These are phyloP conservation scores for Cebus imitator DNA, from an alignment of 2,113 vertebrate species.

Conservation along the genomic window DNA sequence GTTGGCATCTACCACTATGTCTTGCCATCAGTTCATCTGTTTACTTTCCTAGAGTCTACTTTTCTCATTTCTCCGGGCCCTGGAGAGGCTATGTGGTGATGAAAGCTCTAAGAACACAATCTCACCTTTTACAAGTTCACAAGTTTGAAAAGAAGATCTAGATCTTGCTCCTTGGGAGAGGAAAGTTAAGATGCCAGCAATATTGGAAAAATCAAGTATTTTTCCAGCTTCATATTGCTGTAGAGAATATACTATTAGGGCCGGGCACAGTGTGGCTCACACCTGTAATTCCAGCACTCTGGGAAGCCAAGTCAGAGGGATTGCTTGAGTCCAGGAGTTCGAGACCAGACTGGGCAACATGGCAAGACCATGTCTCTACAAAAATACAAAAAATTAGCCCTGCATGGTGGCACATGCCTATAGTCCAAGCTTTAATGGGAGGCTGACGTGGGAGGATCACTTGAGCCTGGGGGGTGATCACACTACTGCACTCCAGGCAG, in stretches of 20 bases:
- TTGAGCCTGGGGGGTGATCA: too few relatives aligned
- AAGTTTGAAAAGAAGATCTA: slow-evolving; percentile 10
- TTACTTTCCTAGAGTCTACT: neutral
- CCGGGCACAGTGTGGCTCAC: too few relatives aligned
- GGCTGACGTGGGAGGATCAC: too few relatives aligned
- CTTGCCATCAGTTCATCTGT: neutral
- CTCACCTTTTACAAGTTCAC: neutral
- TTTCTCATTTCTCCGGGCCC: neutral
- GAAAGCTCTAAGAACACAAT: neutral
- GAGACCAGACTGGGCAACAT: too few relatives aligned
- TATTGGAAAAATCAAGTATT: neutral
- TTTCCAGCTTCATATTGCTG: neutral
- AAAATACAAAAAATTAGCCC: too few relatives aligned
- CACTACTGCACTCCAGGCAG: too few relatives aligned
- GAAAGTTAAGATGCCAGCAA: neutral
- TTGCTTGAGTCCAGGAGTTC: too few relatives aligned
- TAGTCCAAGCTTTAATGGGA: too few relatives aligned
- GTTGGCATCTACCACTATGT: neutral
- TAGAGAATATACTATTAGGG: neutral
- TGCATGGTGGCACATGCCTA: too few relatives aligned
- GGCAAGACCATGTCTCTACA: too few relatives aligned
- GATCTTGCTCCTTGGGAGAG: neutral
- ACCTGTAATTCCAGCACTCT: too few relatives aligned
- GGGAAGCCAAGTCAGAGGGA: too few relatives aligned
- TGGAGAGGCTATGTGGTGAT: neutral